Base-by-base conservation (phyloP, 2,113 vertebrate genomes). In the Sphyrna mokarran region DNA sequence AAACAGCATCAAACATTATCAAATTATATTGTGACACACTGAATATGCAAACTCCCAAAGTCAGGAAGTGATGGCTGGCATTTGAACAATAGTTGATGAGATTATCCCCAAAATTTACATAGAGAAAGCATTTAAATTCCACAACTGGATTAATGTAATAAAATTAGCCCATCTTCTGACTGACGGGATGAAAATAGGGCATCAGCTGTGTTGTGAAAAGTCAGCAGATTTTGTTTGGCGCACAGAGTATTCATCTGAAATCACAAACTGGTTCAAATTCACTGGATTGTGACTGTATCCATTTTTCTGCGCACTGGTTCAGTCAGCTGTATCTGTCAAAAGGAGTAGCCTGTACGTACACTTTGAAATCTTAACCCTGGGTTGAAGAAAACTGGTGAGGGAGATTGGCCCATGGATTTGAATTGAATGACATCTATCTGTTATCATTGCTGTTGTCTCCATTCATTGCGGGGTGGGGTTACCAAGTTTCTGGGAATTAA, bases 101-200 rank as follows among this genome's bases (percentile, higher is more conserved):
- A 93, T 93, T 68, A 93, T 93, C 89, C 33, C 33, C 22, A 61
- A 68, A 11, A 66, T 66, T 33, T 93, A 93, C 61, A 93, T 9
- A 22, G 89, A 40, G 89, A 93, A 66, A 93, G 89, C 89, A 93
- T 93, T 93, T 93, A 66, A 29, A 10, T 58, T 61, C 23, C 33
- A 5, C 86, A 89, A 93, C 29, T 66, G 61, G 61, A 66, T 93
- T 68, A 93, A 1, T 18, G 61, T 93, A 66, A 93, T 93, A 66
- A 93, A 37, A 93, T 93, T 93, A 93, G n/a, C 61, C 61, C 61
- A 93, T 6, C 33, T 66, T 66, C 1, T 93, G 58, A 93, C 22
- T 93, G 89, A 93, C 89, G 20, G n/a, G 61, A 33, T 93, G 61
- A 93, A 93, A 93, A 18, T 33, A 66, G 22, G 18, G 89, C 89